Conservation (phyloP, 2,113 vertebrate species). For the Osmerus eperlanus region DNA sequence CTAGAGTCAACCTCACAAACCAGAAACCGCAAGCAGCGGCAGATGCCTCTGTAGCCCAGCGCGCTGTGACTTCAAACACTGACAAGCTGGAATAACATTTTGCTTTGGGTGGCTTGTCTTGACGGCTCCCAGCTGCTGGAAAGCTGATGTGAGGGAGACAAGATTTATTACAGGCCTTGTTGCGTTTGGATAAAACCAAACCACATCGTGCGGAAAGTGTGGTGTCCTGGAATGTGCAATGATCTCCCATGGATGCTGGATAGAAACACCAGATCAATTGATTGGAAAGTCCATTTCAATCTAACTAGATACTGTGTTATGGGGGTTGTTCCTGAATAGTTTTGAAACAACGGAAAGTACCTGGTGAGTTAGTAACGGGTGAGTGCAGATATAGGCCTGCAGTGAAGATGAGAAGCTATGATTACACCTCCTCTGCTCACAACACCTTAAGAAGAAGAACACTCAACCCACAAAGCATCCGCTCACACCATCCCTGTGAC, state of each 20-base stretch:
- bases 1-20: conserved; percentile 71
- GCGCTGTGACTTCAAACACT: conserved; percentile 72
- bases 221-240: conserved; percentile 62
- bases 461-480: conserved; percentile 27
- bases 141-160: conserved; percentile 70
- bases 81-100: conserved; percentile 80
- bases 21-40: conserved; percentile 73
- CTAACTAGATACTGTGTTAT: not conserved
- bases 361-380: not conserved
- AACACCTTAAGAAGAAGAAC: conserved; percentile 23
- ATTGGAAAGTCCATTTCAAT: conserved; percentile 61
- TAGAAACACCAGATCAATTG: conserved; percentile 56
- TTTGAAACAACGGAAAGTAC: conserved; percentile 23
- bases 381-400: not conserved
- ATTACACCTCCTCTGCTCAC: conserved; percentile 5
- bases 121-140: conserved; percentile 72
- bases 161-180: conserved; percentile 73
- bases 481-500: conserved; percentile 42
- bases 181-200: conserved; percentile 67
- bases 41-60: conserved; percentile 67
- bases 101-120: conserved; percentile 75
- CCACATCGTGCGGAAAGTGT: conserved; percentile 63
- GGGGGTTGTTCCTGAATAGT: conserved; percentile 34
- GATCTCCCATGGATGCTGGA: conserved; percentile 48
- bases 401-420: not conserved